These are phyloP conservation scores for Pithys albifrons DNA, from an alignment of 2,113 vertebrate genomes.

Conservation along the genomic window DNA sequence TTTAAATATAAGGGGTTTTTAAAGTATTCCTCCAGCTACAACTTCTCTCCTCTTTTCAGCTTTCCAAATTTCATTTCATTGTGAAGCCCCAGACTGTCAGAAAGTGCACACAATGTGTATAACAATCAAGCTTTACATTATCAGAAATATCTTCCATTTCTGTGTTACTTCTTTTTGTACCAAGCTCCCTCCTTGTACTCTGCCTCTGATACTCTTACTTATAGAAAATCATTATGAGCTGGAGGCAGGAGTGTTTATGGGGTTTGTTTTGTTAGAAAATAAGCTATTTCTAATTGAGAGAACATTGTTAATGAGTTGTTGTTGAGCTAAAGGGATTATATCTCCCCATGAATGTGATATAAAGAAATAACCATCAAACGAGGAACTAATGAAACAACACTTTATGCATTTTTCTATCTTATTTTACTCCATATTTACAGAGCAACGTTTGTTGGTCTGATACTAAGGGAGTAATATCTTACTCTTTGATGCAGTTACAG, in stretches of 20 bases:
- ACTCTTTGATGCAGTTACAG: neutral
- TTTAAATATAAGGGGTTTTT: neutral
- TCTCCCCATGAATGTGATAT: neutral
- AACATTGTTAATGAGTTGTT: conserved; percentile 24
- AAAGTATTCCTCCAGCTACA: neutral
- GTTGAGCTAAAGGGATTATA: conserved; percentile 40
- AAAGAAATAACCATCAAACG: neutral
- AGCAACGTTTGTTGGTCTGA: neutral
- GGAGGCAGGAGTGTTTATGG: conserved; percentile 10
- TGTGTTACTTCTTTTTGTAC: neutral
- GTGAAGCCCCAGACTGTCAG: neutral
- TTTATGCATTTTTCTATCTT: neutral
- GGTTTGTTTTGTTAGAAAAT: conserved; percentile 11
- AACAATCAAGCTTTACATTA: neutral
- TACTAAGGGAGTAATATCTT: neutral
- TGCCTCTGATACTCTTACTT: neutral
- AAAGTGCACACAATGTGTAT: neutral
- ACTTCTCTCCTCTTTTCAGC: neutral
- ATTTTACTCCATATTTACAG: neutral
- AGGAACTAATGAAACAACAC: neutral
- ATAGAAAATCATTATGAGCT: conserved; percentile 38
- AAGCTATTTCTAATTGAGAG: conserved; percentile 32
- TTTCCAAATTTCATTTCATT: neutral
- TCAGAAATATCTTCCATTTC: neutral
- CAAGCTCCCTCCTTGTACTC: neutral